A percentile compares a stretch with the other conserved stretches of the same genome.
These are phyloP conservation scores for Caenorhabditis zanzibari DNA, from an alignment of 2,888 invertebrate species.

Conservation along the genomic window DNA sequence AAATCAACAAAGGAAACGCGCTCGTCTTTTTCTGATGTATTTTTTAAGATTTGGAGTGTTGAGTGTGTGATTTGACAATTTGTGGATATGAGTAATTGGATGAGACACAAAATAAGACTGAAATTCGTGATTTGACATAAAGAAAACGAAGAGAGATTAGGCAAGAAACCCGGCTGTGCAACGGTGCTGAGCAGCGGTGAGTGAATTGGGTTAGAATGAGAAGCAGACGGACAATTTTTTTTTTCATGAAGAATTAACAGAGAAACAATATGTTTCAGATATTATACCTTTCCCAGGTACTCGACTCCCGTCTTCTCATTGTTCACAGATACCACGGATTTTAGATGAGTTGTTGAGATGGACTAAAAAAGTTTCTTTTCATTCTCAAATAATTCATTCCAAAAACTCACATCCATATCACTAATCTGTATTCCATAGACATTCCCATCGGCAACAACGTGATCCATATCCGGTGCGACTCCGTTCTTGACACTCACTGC, in stretches of 20 bases:
- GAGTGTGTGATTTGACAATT: slow-evolving; percentile 13
- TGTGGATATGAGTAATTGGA: slow-evolving; percentile 35
- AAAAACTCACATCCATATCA: slow-evolving; percentile 39
- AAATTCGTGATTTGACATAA: slow-evolving; percentile 22
- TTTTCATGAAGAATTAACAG: background rate
- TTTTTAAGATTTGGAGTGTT: slow-evolving; percentile 25
- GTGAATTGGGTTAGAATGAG: slow-evolving; percentile 32
- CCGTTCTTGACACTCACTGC: slow-evolving; percentile 54
- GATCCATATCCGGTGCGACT: slow-evolving; percentile 52
- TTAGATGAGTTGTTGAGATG: slow-evolving; percentile 26
- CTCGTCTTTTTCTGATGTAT: slow-evolving; percentile 39
- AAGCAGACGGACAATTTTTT: slow-evolving; percentile 40
- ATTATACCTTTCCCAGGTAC: slow-evolving; percentile 68
- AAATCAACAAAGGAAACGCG: slow-evolving; percentile 4
- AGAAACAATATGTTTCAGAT: slow-evolving; percentile 14
- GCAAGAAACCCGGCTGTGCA: slow-evolving; percentile 13
- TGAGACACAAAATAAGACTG: slow-evolving; percentile 31
- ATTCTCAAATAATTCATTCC: no score
- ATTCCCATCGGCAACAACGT: slow-evolving; percentile 64
- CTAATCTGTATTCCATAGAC: slow-evolving; percentile 58
- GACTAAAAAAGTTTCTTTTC: slow-evolving; percentile 32
- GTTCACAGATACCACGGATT: slow-evolving; percentile 37
- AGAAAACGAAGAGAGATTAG: slow-evolving; percentile 10
- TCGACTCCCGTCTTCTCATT: slow-evolving; percentile 62
- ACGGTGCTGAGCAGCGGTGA: slow-evolving; percentile 24